Evolutionary conservation across 2,888 invertebrate genomes (phyloP), one percentile per base, ranked within the genome.

Genomic region (Erebia aethiops): DNA sequence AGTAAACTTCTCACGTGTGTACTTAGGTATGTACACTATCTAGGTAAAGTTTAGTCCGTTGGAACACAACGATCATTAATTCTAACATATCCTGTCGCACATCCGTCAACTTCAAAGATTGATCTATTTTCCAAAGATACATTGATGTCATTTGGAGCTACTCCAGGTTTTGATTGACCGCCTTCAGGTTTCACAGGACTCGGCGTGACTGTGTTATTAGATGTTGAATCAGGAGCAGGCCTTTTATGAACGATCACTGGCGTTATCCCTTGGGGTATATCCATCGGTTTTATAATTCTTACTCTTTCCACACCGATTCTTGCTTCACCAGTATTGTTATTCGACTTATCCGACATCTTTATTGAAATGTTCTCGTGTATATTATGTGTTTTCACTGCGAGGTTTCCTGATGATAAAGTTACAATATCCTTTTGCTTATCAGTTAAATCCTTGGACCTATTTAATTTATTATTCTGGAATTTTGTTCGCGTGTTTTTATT

Each of bases 21-120:
- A 21, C 2, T 2, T 21, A 14, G 13, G 7, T 51, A 51, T 1
- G 43, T 43, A 43, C 1, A n/a, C 1, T 43, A 26, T 3, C 26
- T 3, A 35, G 35, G 35, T 46, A 16, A 18, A 58, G 18, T 41
- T 65, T 67, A 67, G 46, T 66, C 51, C 21, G 10, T 21, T 56
- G 60, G 52, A 11, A 86, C 83, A 78, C 89, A 89, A 72, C 80
- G 77, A 16, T 82, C 88, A 69, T 86, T 83, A n/a, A 88, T 74
- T 77, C 77, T 85, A 7, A 81, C 80, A 26, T 77, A 81, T 8
- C 87, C 89, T 0, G 81, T 77, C 0, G 89, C 84, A 71, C 90
- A 90, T 21, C 78, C 77, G 68, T 88, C 87, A 4, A 84, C 90
- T 13, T 77, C 80, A 71, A 90, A 89, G 2, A 82, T 82, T 8